These are phyloP conservation scores for Arvicanthis niloticus DNA, from an alignment of 2,113 vertebrate species.

Conservation along the genomic window DNA sequence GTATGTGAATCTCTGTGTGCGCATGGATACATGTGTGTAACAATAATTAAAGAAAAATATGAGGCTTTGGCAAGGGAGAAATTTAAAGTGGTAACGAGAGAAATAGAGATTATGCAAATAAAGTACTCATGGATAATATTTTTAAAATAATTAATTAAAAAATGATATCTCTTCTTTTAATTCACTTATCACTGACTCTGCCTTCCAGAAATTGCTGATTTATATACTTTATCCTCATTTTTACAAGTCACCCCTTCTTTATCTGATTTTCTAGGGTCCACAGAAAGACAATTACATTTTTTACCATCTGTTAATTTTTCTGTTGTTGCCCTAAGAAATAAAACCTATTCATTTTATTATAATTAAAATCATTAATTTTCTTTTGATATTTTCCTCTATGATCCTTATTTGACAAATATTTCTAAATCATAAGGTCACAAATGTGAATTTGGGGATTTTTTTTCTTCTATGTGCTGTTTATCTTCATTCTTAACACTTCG, in stretches of 20 bases:
- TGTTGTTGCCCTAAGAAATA: background rate
- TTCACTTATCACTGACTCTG: background rate
- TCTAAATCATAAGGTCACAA: background rate
- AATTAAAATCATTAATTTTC: conserved; percentile 13
- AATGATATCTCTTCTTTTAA: background rate
- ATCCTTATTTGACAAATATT: background rate
- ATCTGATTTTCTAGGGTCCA: background rate
- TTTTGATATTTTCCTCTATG: background rate
- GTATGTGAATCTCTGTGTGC: background rate
- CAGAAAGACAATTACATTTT: background rate
- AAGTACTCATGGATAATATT: background rate
- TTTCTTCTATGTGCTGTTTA: background rate
- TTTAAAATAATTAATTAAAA: background rate
- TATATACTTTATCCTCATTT: background rate
- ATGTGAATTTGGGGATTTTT: conserved; percentile 1
- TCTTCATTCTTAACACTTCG: background rate
- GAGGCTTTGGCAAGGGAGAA: background rate
- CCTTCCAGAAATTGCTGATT: background rate
- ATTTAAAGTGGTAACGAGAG: background rate
- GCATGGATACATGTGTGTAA: background rate
- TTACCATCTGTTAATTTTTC: conserved; percentile 25
- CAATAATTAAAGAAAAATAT: background rate
- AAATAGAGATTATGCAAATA: background rate
- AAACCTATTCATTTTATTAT: background rate
- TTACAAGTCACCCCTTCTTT: background rate